phyloP scores from a whole-genome alignment of 1,140 invertebrate genomes.

The Zaprionus ghesquierei region DNA sequence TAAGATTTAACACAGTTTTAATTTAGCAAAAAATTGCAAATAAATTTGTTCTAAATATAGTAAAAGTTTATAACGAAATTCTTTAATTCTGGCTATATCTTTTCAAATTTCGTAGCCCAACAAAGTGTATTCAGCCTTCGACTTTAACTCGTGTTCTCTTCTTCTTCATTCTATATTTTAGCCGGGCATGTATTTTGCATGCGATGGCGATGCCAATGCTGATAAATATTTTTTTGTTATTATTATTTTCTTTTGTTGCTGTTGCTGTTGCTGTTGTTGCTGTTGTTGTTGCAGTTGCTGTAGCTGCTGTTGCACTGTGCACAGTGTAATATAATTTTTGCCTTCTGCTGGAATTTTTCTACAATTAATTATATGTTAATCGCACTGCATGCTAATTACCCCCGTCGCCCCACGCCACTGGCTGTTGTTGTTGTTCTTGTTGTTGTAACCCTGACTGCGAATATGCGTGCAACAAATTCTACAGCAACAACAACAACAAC shows the following conservation, averaged over 20 bases:
- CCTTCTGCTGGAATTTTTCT: constrained; percentile 45
- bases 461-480: constrained; percentile 62
- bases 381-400: constrained; percentile 78
- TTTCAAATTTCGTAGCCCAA: neutral
- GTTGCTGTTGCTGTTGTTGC: constrained; percentile 45
- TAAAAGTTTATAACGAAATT: no score
- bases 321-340: constrained; percentile 64
- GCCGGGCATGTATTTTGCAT: constrained; percentile 69
- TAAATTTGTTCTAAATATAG: no score
- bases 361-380: constrained; percentile 82
- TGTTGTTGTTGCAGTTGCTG: constrained; percentile 45
- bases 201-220: constrained; percentile 65
- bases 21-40: no score
- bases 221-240: constrained; percentile 33
- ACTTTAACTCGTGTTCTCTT: neutral
- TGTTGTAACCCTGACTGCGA: constrained; percentile 68
- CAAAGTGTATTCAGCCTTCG: neutral
- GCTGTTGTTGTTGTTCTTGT: neutral
- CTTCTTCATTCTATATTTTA: neutral
- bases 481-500: constrained; percentile 23
- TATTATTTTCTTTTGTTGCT: constrained; percentile 42
- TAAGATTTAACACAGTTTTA: no score
- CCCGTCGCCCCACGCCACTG: constrained; percentile 17
- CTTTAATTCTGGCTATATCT: neutral
- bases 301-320: constrained; percentile 54